phyloP scores from a whole-genome alignment of 1,140 invertebrate genomes.

The Colletes gigas region DNA sequence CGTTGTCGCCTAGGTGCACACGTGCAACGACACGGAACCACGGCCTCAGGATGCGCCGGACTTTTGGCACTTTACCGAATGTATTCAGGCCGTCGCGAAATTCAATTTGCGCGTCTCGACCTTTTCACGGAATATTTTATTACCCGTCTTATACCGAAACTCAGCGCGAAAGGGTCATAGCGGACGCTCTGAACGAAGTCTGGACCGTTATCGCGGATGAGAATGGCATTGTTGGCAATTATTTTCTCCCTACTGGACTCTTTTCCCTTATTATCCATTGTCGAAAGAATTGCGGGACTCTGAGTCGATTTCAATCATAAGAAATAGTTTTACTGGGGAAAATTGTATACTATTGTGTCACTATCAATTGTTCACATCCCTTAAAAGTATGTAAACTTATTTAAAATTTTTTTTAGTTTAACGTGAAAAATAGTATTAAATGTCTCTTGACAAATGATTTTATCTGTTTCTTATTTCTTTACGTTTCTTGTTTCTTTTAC shows the following conservation, averaged over 20 bases:
- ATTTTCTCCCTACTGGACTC: not conserved
- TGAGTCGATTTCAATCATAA: too few species aligned
- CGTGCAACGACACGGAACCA: conserved; percentile 2
- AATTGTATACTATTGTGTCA: too few species aligned
- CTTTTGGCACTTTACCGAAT: conserved; percentile 29
- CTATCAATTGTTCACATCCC: too few species aligned
- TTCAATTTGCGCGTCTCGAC: conserved; percentile 30
- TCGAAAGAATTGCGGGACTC: too few species aligned
- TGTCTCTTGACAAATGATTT: too few species aligned
- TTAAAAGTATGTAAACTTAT: too few species aligned
- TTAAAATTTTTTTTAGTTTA: too few species aligned
- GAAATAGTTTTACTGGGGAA: too few species aligned
- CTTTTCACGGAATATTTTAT: conserved; percentile 22
- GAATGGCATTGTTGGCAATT: not conserved
- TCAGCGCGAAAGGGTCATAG: not conserved
- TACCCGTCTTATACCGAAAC: not conserved
- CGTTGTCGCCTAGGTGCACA: not conserved
- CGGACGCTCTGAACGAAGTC: not conserved
- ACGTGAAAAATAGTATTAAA: too few species aligned
- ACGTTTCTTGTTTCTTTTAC: too few species aligned
- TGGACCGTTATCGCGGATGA: not conserved
- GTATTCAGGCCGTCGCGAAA: conserved; percentile 30
- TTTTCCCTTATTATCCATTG: too few species aligned
- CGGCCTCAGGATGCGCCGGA: conserved; percentile 4
- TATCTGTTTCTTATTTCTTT: too few species aligned